Evolutionary conservation across 2,888 invertebrate genomes (phyloP), one percentile per base, ranked within the genome.

Genomic region (Thelaira solivaga): DNA sequence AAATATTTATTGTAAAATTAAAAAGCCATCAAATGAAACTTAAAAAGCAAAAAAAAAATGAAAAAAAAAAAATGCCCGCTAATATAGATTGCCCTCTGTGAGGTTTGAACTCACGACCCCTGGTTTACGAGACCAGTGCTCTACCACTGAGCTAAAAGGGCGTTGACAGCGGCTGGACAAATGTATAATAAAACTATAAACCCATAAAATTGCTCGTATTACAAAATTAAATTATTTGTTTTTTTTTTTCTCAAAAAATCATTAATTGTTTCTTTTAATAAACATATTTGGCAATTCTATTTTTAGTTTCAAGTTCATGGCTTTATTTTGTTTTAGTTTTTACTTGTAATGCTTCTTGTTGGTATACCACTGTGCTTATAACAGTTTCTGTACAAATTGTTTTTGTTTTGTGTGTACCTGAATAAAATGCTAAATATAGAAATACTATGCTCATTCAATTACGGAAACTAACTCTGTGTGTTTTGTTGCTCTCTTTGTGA

Each of bases 41-140:
- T 4, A 68, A 64, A 53, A 22, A 57, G 47, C n/a, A 29, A 34
- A 22, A 51, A 43, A 39, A 24, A 41, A 29, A 13, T n/a, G 18
- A 49, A 57, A 76, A 68, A 71, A 69, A 51, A 65, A n/a, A 26
- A 31, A 11, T 1, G 4, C 7, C 1, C 26, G 13, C 16, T n/a
- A n/a, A n/a, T n/a, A n/a, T n/a, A 7, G 0, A 0, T 69, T 85
- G 85, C 85, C 85, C 84, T 84, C 85, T 85, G 85, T 85, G 85
- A 85, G 85, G 84, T 84, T 85, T 85, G 85, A 85, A 85, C 85
- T 85, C 85, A 85, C 85, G 85, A 85, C 85, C 85, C 84, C 85
- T 85, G 85, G 85, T 85, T 85, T 85, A 85, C 85, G 84, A 85
- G 85, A 85, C 85, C 85, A 85, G 85, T 85, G 85, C 85, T 85